Evolutionary conservation across 30 jellyfish, hydroid and myxozoan species (phyloP), one percentile per base, ranked within the genome.

Genomic region (Cassiopea andromeda): DNA sequence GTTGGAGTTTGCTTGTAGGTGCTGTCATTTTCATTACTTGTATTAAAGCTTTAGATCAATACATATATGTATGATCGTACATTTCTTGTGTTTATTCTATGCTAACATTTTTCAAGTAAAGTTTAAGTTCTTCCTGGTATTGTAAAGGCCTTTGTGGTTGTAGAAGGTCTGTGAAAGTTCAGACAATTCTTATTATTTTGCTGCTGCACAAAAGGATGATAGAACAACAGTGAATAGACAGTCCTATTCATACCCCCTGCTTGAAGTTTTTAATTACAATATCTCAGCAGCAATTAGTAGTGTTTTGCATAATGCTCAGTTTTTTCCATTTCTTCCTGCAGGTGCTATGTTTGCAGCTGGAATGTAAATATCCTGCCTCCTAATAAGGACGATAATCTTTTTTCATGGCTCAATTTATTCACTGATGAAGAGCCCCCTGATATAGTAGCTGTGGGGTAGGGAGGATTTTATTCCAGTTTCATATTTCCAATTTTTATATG

Each of bases 331-430:
- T 19, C 7, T 14, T 14, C 15, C 45, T 70, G 54, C 44, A 87
- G 94, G 81, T 87, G 94, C 73, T 77, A 87, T 46, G 75, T 87
- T n/a, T 87, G 94, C 70, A 77, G 90, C 60, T 94, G 99, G 99
- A 94, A 94, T 94, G 98, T 94, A 57, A 77, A 81, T 77, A 96
- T 97, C 1, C 90, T 89, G 43, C 98, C 91, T 3, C 99, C 99
- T 44, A 78, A 87, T 60, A 91, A 86, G 49, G 97, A 94, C 60
- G 97, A 87, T 73, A 94, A 91, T 75, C 82, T 94, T 47, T 94
- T 91, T 78, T 95, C 88, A 48, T 94, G 99, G 99, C 92, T 94
- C 71, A 91, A 94, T 60, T 75, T 94, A 57, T 94, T 57, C 18
- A 93, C 89, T 6, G 97, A 94, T 90, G 98, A 94, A 43, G 93